Percentiles rank a stretch among this genome's conserved stretches.
phyloP scores from a whole-genome alignment of 2,888 invertebrate species.

The Agrotis exclamationis region DNA sequence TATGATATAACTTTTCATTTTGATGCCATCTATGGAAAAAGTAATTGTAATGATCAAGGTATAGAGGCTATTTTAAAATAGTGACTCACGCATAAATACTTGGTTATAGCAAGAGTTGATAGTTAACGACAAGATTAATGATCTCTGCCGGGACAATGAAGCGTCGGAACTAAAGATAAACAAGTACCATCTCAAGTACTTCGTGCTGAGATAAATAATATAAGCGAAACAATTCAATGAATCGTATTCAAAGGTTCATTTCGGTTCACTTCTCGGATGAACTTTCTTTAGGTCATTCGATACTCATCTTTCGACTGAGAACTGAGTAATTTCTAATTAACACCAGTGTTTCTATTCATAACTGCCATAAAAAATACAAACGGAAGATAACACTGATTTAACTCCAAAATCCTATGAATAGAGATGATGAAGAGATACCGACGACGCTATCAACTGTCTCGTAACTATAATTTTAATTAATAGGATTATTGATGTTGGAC shows the following conservation, averaged over 20 bases:
- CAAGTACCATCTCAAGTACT: constrained; percentile 72
- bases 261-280: constrained; percentile 48
- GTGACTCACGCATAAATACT: constrained; percentile 53
- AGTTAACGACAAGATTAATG: constrained; percentile 69
- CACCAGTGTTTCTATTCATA: not conserved
- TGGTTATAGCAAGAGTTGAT: constrained; percentile 57
- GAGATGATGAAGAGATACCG: not conserved
- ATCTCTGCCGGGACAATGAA: constrained; percentile 69
- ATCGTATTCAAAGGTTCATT: constrained; percentile 47
- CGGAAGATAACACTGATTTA: not conserved
- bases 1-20: constrained; percentile 18
- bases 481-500: constrained; percentile 10
- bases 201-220: constrained; percentile 66
- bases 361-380: not conserved
- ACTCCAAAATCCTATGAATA: constrained; percentile 1
- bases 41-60: constrained; percentile 11
- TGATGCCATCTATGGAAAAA: constrained; percentile 27
- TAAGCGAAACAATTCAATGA: constrained; percentile 68
- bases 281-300: constrained; percentile 49
- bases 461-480: constrained; percentile 2
- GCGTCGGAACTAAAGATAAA: constrained; percentile 72
- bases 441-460: not conserved
- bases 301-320: constrained; percentile 3
- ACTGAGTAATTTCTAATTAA: not conserved
- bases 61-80: constrained; percentile 31